A percentile compares a stretch with the other conserved stretches of the same genome.
Evolutionary conservation across 2,888 invertebrate genomes (phyloP).

Genomic region (Corbicula japonica): DNA sequence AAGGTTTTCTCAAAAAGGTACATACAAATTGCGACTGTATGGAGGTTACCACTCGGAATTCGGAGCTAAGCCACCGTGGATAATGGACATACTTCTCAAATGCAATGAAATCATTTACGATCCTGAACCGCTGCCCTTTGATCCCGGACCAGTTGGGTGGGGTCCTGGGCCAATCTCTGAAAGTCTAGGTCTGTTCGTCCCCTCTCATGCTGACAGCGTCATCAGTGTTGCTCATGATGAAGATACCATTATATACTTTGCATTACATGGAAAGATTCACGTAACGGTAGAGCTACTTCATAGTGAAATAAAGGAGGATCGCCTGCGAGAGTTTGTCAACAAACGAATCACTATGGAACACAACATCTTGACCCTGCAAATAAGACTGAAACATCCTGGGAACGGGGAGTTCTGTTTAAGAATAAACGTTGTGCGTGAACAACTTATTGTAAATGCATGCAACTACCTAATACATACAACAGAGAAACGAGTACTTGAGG

Average conservation of each 20-base stretch:
- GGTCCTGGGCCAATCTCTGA: slow-evolving; percentile 54
- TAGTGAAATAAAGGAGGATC: slow-evolving; percentile 16
- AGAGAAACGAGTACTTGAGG: slow-evolving; percentile 38
- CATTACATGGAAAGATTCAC: slow-evolving; percentile 30
- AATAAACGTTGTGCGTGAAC: slow-evolving; percentile 39
- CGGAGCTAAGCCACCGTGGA: slow-evolving; percentile 54
- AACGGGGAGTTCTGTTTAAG: slow-evolving; percentile 53
- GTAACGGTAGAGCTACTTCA: slow-evolving; percentile 41
- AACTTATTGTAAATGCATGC: slow-evolving; percentile 42
- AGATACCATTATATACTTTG: slow-evolving; percentile 44
- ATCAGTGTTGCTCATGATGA: slow-evolving; percentile 35
- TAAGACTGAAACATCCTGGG: slow-evolving; percentile 37
- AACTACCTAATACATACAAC: slow-evolving; percentile 52
- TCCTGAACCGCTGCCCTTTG: slow-evolving; percentile 53
- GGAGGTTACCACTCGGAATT: slow-evolving; percentile 48
- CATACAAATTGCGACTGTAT: slow-evolving; percentile 47
- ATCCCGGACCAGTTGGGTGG: slow-evolving; percentile 60
- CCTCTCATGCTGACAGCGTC: slow-evolving; percentile 45
- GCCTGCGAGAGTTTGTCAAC: slow-evolving; percentile 39
- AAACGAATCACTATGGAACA: slow-evolving; percentile 36
- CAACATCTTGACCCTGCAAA: slow-evolving; percentile 49
- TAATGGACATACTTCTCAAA: slow-evolving; percentile 44
- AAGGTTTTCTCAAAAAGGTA: slow-evolving; percentile 38
- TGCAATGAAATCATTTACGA: slow-evolving; percentile 23
- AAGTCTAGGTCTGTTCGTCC: slow-evolving; percentile 52